Conservation (phyloP, 1,140 invertebrate genomes). For the Bombus superbus region DNA sequence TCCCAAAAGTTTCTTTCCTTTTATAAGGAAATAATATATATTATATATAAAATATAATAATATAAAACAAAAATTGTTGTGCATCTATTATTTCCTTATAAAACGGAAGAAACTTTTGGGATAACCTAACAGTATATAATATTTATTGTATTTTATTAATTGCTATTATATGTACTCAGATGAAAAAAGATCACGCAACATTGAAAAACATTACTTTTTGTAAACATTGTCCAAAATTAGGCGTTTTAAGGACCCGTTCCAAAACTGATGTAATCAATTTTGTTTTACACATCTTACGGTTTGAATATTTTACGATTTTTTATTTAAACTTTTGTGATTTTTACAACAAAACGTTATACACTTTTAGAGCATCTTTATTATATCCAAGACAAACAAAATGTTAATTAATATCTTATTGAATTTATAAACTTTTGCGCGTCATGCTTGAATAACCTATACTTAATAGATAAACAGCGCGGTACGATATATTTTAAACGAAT, state of each 20-base stretch:
- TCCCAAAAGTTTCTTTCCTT: no score
- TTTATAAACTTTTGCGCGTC: neutral
- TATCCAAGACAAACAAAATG: neutral
- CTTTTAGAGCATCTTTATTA: neutral
- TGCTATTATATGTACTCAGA: neutral
- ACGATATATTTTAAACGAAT: neutral
- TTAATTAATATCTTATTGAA: neutral
- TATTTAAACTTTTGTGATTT: neutral
- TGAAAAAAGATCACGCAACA: neutral
- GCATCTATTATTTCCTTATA: no score
- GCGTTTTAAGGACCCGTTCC: conserved; percentile 65
- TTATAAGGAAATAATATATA: no score
- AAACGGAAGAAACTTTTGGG: no score
- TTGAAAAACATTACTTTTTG: conserved; percentile 79
- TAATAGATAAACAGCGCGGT: neutral
- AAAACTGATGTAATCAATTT: conserved; percentile 76
- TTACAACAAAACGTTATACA: neutral
- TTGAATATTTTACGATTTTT: neutral
- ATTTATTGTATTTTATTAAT: neutral
- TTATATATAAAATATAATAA: no score
- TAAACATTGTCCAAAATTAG: conserved; percentile 80
- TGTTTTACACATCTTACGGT: conserved; percentile 60
- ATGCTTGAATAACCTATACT: conserved; percentile 8
- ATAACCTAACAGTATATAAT: no score
- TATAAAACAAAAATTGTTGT: no score